Percentiles rank a stretch among this genome's conserved stretches.
Evolutionary conservation across 1,140 invertebrate species (phyloP).

Genomic region (Zaprionus inermis): DNA sequence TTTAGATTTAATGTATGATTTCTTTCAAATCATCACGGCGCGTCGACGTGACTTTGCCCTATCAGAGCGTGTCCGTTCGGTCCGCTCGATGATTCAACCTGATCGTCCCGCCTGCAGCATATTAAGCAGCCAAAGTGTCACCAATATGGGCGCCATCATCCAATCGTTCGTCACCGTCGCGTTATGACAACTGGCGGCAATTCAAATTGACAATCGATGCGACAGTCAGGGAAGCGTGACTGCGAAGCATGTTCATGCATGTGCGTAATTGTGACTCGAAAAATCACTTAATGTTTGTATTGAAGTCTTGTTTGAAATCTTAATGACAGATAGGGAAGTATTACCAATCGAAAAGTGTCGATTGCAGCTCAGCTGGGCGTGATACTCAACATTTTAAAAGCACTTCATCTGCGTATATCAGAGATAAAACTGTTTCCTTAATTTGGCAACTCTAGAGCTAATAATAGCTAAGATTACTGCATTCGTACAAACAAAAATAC

Average conservation of each 20-base stretch:
- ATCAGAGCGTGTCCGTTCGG: slow-evolving; percentile 42
- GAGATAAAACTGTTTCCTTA: background rate
- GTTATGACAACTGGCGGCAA: slow-evolving; percentile 77
- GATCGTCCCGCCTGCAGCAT: slow-evolving; percentile 53
- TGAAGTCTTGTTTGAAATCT: too few species aligned
- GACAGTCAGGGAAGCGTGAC: slow-evolving; percentile 37
- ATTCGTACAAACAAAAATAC: background rate
- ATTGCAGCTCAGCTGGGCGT: too few species aligned
- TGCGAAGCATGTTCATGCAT: background rate
- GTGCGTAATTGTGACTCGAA: background rate
- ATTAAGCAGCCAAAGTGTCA: slow-evolving; percentile 54
- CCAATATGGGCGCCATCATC: slow-evolving; percentile 61
- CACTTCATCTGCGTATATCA: background rate
- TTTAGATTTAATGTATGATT: slow-evolving; percentile 81
- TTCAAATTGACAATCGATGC: slow-evolving; percentile 77
- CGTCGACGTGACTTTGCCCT: slow-evolving; percentile 60
- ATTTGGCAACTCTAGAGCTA: background rate
- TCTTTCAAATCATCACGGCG: slow-evolving; percentile 71
- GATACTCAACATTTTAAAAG: background rate
- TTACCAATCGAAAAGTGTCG: too few species aligned
- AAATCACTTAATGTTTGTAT: too few species aligned
- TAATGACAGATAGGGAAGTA: too few species aligned
- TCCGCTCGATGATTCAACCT: slow-evolving; percentile 76
- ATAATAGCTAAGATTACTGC: background rate
- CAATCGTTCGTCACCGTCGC: slow-evolving; percentile 13